A percentile compares a stretch with the other conserved stretches of the same genome.
Conservation (phyloP, 2,888 invertebrate species). For the Drosophila tripunctata region DNA sequence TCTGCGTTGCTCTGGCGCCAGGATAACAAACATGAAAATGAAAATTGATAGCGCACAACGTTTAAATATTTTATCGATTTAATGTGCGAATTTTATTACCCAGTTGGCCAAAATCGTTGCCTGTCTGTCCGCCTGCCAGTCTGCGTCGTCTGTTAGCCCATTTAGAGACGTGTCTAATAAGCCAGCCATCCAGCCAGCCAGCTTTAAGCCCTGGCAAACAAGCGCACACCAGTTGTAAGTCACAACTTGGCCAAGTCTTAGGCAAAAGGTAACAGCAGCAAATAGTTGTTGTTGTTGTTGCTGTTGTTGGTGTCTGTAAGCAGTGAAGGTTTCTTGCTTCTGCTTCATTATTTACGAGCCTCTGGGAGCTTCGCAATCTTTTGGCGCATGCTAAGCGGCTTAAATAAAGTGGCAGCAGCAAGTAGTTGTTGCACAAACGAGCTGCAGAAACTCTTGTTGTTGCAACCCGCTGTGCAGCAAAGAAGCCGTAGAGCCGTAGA, state of each 20-base stretch:
- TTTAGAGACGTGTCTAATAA: conserved; percentile 21
- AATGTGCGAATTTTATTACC: conserved; percentile 50
- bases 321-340: neutral
- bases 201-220: conserved; percentile 12
- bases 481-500: too few species aligned
- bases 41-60: conserved; percentile 70
- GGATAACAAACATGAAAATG: conserved; percentile 64
- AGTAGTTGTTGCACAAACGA: conserved; percentile 23
- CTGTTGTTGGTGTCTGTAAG: conserved; percentile 4
- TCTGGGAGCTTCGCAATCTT: conserved; percentile 42
- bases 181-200: conserved; percentile 8
- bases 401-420: conserved; percentile 55
- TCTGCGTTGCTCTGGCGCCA: conserved; percentile 39
- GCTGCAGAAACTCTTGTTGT: neutral
- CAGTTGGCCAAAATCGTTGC: neutral
- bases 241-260: conserved; percentile 8
- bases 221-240: conserved; percentile 12
- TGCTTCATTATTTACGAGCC: conserved; percentile 55
- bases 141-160: conserved; percentile 1
- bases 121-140: neutral
- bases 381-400: conserved; percentile 60
- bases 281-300: neutral
- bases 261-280: neutral
- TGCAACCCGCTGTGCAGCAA: conserved; percentile 50
- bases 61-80: conserved; percentile 75